A percentile compares a stretch with the other conserved stretches of the same genome.
phyloP scores from a whole-genome alignment of 2,113 vertebrate species.

The Otocyon megalotis region DNA sequence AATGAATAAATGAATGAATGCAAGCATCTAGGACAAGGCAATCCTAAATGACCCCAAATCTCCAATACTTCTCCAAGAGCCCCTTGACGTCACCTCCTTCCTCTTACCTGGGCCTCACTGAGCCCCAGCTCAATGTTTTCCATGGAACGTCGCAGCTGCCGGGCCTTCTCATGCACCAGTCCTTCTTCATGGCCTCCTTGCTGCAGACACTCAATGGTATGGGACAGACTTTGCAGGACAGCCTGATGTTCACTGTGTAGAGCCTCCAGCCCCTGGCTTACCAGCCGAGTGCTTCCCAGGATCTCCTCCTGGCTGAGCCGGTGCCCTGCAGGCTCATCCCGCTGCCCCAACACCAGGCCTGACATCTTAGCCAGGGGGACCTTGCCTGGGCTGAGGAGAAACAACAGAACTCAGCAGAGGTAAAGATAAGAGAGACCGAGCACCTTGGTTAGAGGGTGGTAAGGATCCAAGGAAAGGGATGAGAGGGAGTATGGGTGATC shows the following conservation, averaged over 20 bases:
- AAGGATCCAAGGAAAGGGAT: not conserved
- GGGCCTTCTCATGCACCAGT: conserved; percentile 98
- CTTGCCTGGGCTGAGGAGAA: conserved; percentile 45
- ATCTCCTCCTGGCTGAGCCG: conserved; percentile 99
- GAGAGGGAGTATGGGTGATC: not conserved
- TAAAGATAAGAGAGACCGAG: conserved; percentile 61
- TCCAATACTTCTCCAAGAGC: not conserved
- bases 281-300: conserved; percentile 97
- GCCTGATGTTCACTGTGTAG: conserved; percentile 98
- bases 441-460: conserved; percentile 1
- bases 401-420: not conserved
- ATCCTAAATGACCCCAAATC: not conserved
- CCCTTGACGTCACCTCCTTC: not conserved
- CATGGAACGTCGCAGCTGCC: conserved; percentile 96
- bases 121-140: conserved; percentile 99
- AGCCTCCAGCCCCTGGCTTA: conserved; percentile 98
- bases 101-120: conserved; percentile 96
- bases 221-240: conserved; percentile 97
- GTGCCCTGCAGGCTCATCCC: conserved; percentile 95
- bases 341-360: conserved; percentile 80
- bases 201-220: conserved; percentile 98
- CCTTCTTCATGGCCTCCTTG: conserved; percentile 97
- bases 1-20: conserved; percentile 39
- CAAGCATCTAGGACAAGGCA: not conserved
- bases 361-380: conserved; percentile 76